These are phyloP conservation scores for Xylocampa areola DNA, from an alignment of 2,888 invertebrate species.

Conservation along the genomic window DNA sequence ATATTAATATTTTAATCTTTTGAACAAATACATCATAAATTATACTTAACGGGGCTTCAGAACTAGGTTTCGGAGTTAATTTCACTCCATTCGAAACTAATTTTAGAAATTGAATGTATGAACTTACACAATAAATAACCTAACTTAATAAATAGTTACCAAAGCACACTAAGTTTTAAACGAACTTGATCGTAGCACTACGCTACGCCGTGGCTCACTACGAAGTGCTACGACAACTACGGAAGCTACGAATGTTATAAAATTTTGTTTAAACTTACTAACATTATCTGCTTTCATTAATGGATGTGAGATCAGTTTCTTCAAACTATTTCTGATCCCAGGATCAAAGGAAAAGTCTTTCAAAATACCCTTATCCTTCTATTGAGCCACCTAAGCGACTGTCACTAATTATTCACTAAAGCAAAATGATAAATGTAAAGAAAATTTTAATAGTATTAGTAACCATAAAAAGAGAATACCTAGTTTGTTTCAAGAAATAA, in stretches of 20 bases:
- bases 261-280: slow-evolving; percentile 40
- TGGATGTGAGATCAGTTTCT: slow-evolving; percentile 1
- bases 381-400: background rate
- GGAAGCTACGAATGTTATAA: slow-evolving; percentile 25
- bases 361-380: too few species aligned
- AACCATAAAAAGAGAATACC: too few species aligned
- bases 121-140: slow-evolving; percentile 55
- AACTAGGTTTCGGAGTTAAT: slow-evolving; percentile 27
- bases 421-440: too few species aligned
- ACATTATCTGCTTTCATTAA: slow-evolving; percentile 5
- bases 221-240: slow-evolving; percentile 32
- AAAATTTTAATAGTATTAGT: too few species aligned
- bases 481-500: too few species aligned
- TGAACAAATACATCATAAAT: slow-evolving; percentile 21
- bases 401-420: background rate
- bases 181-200: slow-evolving; percentile 44
- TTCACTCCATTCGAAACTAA: slow-evolving; percentile 37
- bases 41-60: slow-evolving; percentile 8
- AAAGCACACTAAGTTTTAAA: slow-evolving; percentile 49
- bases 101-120: slow-evolving; percentile 54
- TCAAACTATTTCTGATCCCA: slow-evolving; percentile 8
- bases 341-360: background rate
- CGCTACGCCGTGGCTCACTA: slow-evolving; percentile 47
- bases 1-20: background rate
- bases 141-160: slow-evolving; percentile 54